phyloP scores from a whole-genome alignment of 1,140 invertebrate species.

The Neelides sp. region DNA sequence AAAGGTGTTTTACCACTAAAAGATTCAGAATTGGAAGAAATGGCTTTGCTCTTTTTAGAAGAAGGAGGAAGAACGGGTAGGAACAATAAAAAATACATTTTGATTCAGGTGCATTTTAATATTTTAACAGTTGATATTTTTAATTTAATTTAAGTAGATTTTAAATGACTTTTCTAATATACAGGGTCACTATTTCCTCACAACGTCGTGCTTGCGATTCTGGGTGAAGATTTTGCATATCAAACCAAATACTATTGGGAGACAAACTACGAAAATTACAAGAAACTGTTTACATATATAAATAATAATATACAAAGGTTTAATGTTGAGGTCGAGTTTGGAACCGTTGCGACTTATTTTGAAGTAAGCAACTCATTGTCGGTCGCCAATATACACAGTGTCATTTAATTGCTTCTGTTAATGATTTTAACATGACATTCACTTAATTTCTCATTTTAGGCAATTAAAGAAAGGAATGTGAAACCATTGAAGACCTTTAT shows the following conservation, averaged over 20 bases:
- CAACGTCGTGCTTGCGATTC: conserved; percentile 4
- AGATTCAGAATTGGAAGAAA: not conserved
- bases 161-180: no score
- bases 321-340: conserved; percentile 9
- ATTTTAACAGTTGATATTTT: no score
- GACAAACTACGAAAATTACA: not conserved
- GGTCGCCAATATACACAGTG: no score
- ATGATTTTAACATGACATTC: no score
- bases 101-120: no score
- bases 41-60: not conserved
- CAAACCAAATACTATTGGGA: conserved; percentile 1
- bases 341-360: conserved; percentile 7
- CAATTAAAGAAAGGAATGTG: no score
- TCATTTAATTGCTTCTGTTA: no score
- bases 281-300: conserved; percentile 8
- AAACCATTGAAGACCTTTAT: not conserved
- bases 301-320: conserved; percentile 1
- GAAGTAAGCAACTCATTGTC: not conserved
- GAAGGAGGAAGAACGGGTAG: not conserved
- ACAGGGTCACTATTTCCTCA: not conserved
- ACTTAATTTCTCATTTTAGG: no score
- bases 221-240: conserved; percentile 6
- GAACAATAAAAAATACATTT: no score
- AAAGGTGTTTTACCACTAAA: not conserved
- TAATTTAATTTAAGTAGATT: no score